Percentiles rank a stretch among this genome's conserved stretches.
Evolutionary conservation across 1,140 invertebrate species (phyloP).

Genomic region (Brachionus rotundiformis): DNA sequence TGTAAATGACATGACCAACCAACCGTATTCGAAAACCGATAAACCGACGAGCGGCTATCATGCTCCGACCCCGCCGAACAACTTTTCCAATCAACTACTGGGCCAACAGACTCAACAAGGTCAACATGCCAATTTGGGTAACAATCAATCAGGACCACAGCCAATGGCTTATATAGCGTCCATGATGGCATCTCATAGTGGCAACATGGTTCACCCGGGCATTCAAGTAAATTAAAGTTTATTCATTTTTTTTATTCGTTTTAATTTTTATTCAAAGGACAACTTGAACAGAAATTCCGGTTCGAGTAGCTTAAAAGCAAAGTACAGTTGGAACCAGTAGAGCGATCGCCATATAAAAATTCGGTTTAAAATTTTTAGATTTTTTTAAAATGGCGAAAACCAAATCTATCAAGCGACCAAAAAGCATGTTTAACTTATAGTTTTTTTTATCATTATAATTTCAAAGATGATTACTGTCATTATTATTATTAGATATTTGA

Average conservation of each 20-base stretch:
- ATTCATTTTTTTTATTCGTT: no score
- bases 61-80: constrained; percentile 17
- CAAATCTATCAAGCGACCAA: background rate
- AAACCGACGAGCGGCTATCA: constrained; percentile 27
- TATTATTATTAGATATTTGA: constrained; percentile 25
- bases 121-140: background rate
- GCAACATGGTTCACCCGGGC: constrained; percentile 27
- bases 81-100: background rate
- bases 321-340: constrained; percentile 23
- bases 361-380: background rate
- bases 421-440: background rate
- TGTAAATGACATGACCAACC: constrained; percentile 20
- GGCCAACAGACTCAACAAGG: background rate
- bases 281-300: constrained; percentile 22
- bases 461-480: background rate
- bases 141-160: background rate
- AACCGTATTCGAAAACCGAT: constrained; percentile 16
- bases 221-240: constrained; percentile 41
- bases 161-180: constrained; percentile 23
- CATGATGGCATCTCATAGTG: constrained; percentile 24
- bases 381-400: background rate
- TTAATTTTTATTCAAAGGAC: no score
- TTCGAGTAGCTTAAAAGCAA: background rate
- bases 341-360: background rate
- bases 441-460: constrained; percentile 34